Evolutionary conservation across 2,888 invertebrate species (phyloP), one percentile per base, ranked within the genome.

Genomic region (Pteria penguin): DNA sequence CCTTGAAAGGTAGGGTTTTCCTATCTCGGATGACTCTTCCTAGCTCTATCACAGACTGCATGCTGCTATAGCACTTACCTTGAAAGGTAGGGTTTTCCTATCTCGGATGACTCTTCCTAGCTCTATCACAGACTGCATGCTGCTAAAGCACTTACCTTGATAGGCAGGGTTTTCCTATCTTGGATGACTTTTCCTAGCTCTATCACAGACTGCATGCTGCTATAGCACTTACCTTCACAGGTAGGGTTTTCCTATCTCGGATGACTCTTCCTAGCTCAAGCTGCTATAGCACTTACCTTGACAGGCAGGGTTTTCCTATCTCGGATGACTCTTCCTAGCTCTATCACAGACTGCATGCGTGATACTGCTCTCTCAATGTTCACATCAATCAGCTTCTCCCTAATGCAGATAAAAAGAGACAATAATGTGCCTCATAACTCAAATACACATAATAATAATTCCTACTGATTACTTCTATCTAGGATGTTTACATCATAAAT

Each of bases 71-170:
- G n/a, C n/a, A n/a, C n/a, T n/a, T n/a, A n/a, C n/a, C 92, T 98
- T 99, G 2, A 98, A 94, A 0, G 99, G 98, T 79, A 98, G 94
- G 2, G 97, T 97, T 91, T 97, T 96, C 61, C 98, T 94, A 91
- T 99, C 99, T 77, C 99, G 94, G 77, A 98, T 94, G 8, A 98
- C 95, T 82, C 99, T 94, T 0, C 98, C 98, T 33, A 99, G 93
- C 91, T 99, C 99, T 81, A 99, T 96, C 1, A 99, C 96, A 54
- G 95, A 95, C 93, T 99, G 99, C 98, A 99, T 98, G 84, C 95
- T n/a, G n/a, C n/a, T n/a, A n/a, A n/a, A n/a, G n/a, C n/a, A n/a
- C n/a, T n/a, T n/a, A n/a, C n/a, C 29, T 8, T n/a, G n/a, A n/a
- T n/a, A 45, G 18, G 45, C 45, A 45, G 8, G 18, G 18, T 11